These are phyloP conservation scores for Bradypodion pumilum DNA, from an alignment of 2,797 vertebrate genomes.

Conservation along the genomic window DNA sequence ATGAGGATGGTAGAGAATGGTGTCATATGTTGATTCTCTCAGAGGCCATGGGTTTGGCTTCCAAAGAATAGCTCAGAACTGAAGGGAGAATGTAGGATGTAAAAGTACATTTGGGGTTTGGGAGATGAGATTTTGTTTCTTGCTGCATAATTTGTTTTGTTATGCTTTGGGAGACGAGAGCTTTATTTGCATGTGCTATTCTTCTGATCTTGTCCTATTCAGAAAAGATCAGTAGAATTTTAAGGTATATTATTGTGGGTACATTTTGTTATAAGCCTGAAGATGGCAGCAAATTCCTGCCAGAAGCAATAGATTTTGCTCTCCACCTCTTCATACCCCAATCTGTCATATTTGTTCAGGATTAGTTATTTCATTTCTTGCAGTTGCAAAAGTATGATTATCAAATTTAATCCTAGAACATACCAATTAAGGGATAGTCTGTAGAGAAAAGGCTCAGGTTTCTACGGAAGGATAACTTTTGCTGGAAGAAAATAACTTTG, in stretches of 20 bases:
- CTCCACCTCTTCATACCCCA: neutral
- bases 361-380: slow-evolving; percentile 50
- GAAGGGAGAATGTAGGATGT: neutral
- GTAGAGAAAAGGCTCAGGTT: slow-evolving; percentile 52
- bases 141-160: neutral
- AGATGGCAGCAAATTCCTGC: slow-evolving; percentile 76
- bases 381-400: slow-evolving; percentile 43
- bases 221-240: fast-evolving
- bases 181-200: neutral
- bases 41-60: neutral
- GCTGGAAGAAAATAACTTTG: slow-evolving; percentile 64
- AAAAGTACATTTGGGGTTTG: too few relatives aligned
- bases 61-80: neutral
- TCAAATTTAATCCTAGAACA: slow-evolving; percentile 70
- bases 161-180: neutral
- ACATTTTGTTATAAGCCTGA: slow-evolving; percentile 59
- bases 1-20: neutral
- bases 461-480: slow-evolving; percentile 74
- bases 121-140: neutral
- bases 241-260: neutral
- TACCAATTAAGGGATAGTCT: slow-evolving; percentile 73
- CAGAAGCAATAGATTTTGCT: slow-evolving; percentile 29
- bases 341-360: slow-evolving; percentile 42
- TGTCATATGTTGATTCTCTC: neutral
- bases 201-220: neutral